Conservation (phyloP, 2,888 invertebrate genomes). For the Acanthosepion pharaonis region DNA sequence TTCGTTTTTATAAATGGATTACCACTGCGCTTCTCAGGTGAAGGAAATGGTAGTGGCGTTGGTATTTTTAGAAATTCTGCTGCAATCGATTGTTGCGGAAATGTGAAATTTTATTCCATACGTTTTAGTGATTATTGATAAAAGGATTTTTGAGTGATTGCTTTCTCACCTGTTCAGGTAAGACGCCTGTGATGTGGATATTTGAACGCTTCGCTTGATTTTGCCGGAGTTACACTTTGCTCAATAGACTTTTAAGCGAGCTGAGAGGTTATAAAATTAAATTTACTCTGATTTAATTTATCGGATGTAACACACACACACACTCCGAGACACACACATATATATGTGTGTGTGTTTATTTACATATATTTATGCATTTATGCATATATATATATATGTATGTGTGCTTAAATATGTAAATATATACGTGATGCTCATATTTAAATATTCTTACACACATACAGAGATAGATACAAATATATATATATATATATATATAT, state of each 20-base stretch:
- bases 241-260: neutral
- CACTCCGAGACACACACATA: neutral
- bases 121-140: neutral
- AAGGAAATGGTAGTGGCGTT: neutral
- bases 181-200: neutral
- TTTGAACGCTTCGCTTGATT: neutral
- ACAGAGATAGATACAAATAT: neutral
- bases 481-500: neutral
- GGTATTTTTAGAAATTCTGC: neutral
- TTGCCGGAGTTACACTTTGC: neutral
- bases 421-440: neutral
- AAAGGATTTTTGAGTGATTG: neutral
- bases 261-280: neutral
- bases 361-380: neutral
- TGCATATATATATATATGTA: neutral
- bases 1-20: too few relatives aligned
- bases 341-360: too few relatives aligned
- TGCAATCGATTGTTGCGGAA: neutral
- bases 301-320: neutral
- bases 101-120: neutral
- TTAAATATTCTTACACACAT: neutral
- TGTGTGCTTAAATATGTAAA: neutral
- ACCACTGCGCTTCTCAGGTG: neutral
- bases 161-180: neutral
- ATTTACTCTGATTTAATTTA: constrained; percentile 20